Percentiles rank a stretch among this genome's conserved stretches.
phyloP scores from a whole-genome alignment of 2,888 invertebrate species.

The Macrophya alboannulata region DNA sequence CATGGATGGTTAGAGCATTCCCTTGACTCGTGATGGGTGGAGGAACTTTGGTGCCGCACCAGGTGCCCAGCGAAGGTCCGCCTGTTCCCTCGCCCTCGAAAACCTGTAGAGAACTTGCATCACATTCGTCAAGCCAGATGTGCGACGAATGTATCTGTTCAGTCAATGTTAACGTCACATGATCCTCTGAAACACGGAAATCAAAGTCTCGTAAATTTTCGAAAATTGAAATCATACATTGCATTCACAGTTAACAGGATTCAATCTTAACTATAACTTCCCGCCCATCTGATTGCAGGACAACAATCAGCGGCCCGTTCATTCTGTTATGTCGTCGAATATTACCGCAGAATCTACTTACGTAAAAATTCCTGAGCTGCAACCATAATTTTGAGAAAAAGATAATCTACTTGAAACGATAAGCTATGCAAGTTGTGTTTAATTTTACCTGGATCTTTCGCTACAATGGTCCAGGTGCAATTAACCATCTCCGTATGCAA shows the following conservation, averaged over 20 bases:
- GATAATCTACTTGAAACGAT: too few relatives aligned
- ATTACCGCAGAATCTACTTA: too few relatives aligned
- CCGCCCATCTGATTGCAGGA: not conserved
- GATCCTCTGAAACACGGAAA: conserved; percentile 81
- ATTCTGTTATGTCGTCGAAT: not conserved
- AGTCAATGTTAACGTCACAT: conserved; percentile 87
- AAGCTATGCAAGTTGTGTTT: not conserved
- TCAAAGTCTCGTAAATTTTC: not conserved
- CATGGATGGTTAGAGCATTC: conserved; percentile 82
- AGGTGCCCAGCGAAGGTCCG: conserved; percentile 85
- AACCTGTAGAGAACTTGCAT: conserved; percentile 79
- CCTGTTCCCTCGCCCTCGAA: conserved; percentile 86
- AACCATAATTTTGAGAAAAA: too few relatives aligned
- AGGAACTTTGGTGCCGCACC: conserved; percentile 85
- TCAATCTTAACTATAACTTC: not conserved
- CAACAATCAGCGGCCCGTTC: not conserved
- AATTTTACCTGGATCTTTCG: conserved; percentile 80
- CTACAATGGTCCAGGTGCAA: conserved; percentile 89
- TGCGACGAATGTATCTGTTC: conserved; percentile 79
- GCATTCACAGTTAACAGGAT: not conserved
- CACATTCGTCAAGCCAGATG: conserved; percentile 61
- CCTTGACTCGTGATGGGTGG: conserved; percentile 87
- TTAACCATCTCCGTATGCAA: conserved; percentile 77
- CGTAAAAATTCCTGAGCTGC: too few relatives aligned
- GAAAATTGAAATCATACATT: not conserved